Conservation (phyloP, 2,113 vertebrate genomes). For the Rhizomys pruinosus region DNA sequence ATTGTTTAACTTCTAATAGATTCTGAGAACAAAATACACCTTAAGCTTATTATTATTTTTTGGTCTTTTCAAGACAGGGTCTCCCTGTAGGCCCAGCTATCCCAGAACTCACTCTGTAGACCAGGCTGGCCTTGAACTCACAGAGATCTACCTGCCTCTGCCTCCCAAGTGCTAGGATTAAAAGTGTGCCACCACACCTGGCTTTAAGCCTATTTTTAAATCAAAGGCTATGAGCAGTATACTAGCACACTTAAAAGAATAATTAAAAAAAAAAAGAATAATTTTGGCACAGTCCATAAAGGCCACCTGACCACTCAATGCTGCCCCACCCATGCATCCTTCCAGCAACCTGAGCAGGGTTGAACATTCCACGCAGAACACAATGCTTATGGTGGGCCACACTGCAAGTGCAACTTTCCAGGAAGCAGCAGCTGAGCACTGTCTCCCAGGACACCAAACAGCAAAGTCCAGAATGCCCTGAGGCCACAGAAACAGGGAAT, state of each 20-base stretch:
- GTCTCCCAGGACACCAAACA: background rate
- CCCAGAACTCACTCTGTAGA: too few species aligned
- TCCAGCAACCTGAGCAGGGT: background rate
- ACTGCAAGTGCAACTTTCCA: background rate
- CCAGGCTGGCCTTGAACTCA: too few species aligned
- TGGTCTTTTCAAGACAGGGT: too few species aligned
- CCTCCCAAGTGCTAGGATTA: too few species aligned
- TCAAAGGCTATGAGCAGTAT: conserved; percentile 15
- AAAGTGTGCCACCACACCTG: too few species aligned
- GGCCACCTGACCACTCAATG: background rate
- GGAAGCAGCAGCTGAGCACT: background rate
- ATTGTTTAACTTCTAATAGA: conserved; percentile 10
- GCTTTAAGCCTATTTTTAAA: conserved; percentile 36
- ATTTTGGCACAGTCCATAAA: background rate
- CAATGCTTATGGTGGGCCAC: background rate
- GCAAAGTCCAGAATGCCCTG: background rate
- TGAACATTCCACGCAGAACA: background rate
- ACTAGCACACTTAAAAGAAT: background rate
- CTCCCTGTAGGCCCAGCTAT: too few species aligned
- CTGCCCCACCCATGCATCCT: background rate
- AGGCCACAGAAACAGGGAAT: background rate
- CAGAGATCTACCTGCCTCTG: too few species aligned
- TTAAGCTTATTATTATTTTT: conserved; percentile 4
- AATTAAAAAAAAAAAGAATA: background rate
- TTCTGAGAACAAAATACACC: background rate